Base-by-base conservation (phyloP, 2,888 invertebrate genomes). In the Cenopis cana region DNA sequence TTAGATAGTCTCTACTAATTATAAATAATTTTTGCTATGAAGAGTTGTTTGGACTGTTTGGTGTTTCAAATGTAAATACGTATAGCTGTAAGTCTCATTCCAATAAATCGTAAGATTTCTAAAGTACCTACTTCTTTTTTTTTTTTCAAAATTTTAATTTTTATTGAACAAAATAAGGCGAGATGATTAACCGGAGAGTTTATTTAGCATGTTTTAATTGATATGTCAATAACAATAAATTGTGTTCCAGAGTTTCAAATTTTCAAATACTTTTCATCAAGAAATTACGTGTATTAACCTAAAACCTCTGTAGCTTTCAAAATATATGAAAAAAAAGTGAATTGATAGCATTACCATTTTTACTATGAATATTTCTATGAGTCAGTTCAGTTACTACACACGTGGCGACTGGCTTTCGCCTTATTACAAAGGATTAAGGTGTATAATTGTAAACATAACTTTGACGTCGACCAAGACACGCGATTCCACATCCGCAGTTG, bases 91-190 rank as follows among this genome's bases (percentile, higher is more conserved):
- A 50, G 50, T 46, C 49, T 64, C 73, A 73, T 73, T 73, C 73
- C 73, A 73, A 71, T 73, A 69, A 73, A 73, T 49, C 20, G 5
- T 61, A 69, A 69, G 69, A 24, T 57, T 52, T 36, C 20, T 46
- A 29, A 24, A 14, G 10, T 46, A n/a, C n/a, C n/a, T n/a, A n/a
- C n/a, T n/a, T n/a, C n/a, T n/a, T 18, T 18, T 24, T n/a, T 46
- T 10, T 17, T 12, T 55, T 38, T 60, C 0, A 33, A 18, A 8
- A 8, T n/a, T 50, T 50, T 18, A 18, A 8, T 1, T n/a, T 50
- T 50, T 18, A 24, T 24, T 1, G 24, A 24, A 3, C 24, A 24
- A 24, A 24, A 24, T 24, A 4, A 24, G 24, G 46, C 6, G n/a
- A 46, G 8, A n/a, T 46, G 46, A 46, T 46, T 46, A n/a, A 46